phyloP scores from a whole-genome alignment of 2,797 vertebrate species.

The Squalus acanthias region DNA sequence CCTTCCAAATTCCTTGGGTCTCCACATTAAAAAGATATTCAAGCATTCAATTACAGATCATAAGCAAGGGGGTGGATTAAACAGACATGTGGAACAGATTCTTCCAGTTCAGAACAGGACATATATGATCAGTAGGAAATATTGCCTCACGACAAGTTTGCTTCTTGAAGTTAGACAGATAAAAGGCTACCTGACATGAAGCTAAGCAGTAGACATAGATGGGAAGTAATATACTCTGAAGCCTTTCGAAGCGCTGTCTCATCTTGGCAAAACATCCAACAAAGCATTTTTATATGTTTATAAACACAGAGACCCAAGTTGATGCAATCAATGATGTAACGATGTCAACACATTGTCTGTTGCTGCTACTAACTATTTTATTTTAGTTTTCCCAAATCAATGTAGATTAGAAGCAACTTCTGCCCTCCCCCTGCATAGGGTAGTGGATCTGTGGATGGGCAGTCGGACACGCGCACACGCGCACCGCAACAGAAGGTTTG shows the following conservation, averaged over 20 bases:
- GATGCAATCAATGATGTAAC: background rate
- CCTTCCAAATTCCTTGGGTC: constrained; percentile 28
- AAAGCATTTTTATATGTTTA: background rate
- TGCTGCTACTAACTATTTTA: background rate
- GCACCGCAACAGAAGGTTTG: background rate
- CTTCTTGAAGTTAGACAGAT: constrained; percentile 47
- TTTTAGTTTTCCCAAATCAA: background rate
- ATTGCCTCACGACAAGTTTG: constrained; percentile 46
- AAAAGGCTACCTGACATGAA: background rate
- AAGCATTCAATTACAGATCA: constrained; percentile 11
- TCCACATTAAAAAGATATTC: constrained; percentile 38
- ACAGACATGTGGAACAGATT: constrained; percentile 51
- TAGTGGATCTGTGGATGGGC: background rate
- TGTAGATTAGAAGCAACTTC: background rate
- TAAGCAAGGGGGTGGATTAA: background rate
- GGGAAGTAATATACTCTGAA: background rate
- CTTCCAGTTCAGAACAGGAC: constrained; percentile 42
- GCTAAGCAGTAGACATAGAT: background rate
- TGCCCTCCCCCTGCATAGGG: background rate
- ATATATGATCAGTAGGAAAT: constrained; percentile 47
- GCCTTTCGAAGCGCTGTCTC: background rate
- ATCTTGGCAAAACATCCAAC: background rate
- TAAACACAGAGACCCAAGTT: background rate
- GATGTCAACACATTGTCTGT: background rate
- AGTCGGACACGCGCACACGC: background rate